Evolutionary conservation across 2,113 vertebrate species (phyloP).

Genomic region (Rhabdornis inornatus): DNA sequence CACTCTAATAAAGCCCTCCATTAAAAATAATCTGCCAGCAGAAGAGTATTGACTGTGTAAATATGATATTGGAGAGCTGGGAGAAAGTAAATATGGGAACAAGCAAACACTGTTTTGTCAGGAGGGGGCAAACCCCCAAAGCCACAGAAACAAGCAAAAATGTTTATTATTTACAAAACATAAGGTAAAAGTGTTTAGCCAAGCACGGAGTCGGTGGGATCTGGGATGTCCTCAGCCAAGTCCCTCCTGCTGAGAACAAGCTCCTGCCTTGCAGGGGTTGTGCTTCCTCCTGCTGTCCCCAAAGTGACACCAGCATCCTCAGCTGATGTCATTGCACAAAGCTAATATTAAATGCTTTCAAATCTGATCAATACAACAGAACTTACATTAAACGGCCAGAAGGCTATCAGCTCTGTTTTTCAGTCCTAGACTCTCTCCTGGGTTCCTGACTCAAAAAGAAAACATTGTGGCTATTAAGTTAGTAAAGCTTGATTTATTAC

Average conservation of each 20-base stretch:
- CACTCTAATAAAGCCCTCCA: neutral
- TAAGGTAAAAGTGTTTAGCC: neutral
- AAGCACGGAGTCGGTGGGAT: slow-evolving; percentile 10
- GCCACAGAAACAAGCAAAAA: neutral
- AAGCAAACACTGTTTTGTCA: neutral
- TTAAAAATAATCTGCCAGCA: neutral
- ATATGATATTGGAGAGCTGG: neutral
- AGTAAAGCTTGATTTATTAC: slow-evolving; percentile 75
- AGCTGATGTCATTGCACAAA: neutral
- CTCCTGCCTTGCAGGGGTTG: slow-evolving; percentile 37
- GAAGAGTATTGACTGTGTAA: neutral
- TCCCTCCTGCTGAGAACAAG: neutral
- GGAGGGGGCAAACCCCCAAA: neutral
- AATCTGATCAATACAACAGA: slow-evolving; percentile 66
- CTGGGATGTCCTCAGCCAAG: neutral
- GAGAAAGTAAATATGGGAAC: neutral
- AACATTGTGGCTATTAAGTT: slow-evolving; percentile 69
- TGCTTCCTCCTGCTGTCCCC: slow-evolving; percentile 11
- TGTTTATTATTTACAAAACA: neutral
- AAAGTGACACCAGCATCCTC: slow-evolving; percentile 47
- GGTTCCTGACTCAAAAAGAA: slow-evolving; percentile 64
- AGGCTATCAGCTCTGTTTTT: slow-evolving; percentile 34
- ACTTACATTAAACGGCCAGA: slow-evolving; percentile 57
- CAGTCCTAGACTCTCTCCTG: slow-evolving; percentile 46
- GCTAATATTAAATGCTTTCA: slow-evolving; percentile 47